Evolutionary conservation across 2,888 invertebrate genomes (phyloP).

Genomic region (Schizotus pectinicornis): DNA sequence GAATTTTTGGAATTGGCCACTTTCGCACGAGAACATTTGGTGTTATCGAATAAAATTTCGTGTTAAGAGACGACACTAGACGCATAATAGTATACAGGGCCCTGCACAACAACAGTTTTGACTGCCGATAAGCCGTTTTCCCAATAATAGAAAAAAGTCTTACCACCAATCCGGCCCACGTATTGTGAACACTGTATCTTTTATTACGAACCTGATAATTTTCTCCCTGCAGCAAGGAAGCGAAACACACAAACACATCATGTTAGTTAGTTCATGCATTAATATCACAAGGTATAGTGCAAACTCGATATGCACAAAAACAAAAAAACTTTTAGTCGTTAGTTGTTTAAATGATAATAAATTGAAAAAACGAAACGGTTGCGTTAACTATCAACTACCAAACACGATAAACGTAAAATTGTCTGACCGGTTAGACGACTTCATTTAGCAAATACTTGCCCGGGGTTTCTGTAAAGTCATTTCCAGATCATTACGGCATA

Average conservation of each 20-base stretch:
- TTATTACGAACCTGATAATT: constrained; percentile 54
- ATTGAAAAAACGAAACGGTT: background rate
- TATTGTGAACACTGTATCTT: background rate
- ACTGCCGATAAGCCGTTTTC: constrained; percentile 2
- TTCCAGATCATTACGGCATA: background rate
- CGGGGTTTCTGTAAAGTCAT: constrained; percentile 42
- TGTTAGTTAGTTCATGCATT: constrained; percentile 42
- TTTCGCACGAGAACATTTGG: no score
- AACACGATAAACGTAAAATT: background rate
- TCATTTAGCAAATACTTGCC: constrained; percentile 43
- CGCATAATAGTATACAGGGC: background rate
- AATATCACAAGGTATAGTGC: constrained; percentile 31
- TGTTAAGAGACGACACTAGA: no score
- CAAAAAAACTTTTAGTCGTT: background rate
- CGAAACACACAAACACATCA: constrained; percentile 49
- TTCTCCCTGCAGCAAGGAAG: constrained; percentile 54
- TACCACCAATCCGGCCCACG: constrained; percentile 13
- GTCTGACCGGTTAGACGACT: constrained; percentile 11
- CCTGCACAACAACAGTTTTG: background rate
- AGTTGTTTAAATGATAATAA: background rate
- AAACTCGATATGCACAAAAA: background rate
- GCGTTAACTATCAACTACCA: no score
- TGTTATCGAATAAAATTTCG: no score
- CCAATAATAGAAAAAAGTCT: constrained; percentile 14
- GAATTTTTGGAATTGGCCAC: no score